Evolutionary conservation across 2,888 invertebrate species (phyloP).

Genomic region (Stenolophus ochropezus): DNA sequence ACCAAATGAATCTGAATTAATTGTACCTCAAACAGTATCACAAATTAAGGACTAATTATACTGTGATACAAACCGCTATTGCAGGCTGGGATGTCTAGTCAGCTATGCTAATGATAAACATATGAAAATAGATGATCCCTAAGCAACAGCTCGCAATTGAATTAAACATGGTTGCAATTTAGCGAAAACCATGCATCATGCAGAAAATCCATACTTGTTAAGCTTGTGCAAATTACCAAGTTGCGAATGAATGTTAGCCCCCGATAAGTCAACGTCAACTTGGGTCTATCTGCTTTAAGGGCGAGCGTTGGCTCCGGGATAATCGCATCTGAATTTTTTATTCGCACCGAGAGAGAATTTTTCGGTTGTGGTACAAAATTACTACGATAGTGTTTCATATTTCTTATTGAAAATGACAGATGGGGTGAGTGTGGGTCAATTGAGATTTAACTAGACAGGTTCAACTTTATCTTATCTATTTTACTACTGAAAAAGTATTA

Average conservation of each 20-base stretch:
- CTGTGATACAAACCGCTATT: too few relatives aligned
- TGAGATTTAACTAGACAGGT: too few relatives aligned
- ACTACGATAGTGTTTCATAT: constrained; percentile 33
- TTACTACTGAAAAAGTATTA: too few relatives aligned
- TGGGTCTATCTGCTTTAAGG: constrained; percentile 25
- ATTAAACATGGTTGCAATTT: background rate
- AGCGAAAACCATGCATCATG: constrained; percentile 3
- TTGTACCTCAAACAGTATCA: too few relatives aligned
- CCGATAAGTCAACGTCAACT: background rate
- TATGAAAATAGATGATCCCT: background rate
- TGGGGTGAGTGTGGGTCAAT: too few relatives aligned
- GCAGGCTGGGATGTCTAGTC: too few relatives aligned
- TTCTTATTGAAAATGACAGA: constrained; percentile 32
- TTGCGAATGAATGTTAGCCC: background rate
- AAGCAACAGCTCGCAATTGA: background rate
- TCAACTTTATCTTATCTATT: too few relatives aligned
- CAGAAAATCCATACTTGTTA: constrained; percentile 9
- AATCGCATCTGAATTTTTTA: constrained; percentile 48
- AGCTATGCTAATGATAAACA: too few relatives aligned
- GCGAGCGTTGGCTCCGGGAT: constrained; percentile 14
- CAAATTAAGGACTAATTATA: too few relatives aligned
- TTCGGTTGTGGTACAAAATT: constrained; percentile 37
- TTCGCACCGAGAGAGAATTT: constrained; percentile 30
- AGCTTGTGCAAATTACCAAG: background rate
- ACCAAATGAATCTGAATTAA: too few relatives aligned